Percentiles rank a stretch among this genome's conserved stretches.
Evolutionary conservation across 2,888 invertebrate species (phyloP).

Genomic region (Stenurella melanura): DNA sequence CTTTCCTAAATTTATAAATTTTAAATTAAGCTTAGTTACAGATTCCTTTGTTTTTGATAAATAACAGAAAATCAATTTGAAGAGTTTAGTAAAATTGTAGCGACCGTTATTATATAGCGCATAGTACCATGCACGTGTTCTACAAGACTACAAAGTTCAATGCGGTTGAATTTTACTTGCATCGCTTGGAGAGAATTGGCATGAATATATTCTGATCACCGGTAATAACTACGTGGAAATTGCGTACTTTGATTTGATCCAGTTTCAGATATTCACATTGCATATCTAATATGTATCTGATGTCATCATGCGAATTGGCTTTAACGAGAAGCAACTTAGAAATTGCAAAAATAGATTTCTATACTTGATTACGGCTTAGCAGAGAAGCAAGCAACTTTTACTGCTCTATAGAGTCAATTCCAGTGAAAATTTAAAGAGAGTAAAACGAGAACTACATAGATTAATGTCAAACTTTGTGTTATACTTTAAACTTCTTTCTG

Average conservation of each 20-base stretch:
- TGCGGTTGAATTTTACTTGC: background rate
- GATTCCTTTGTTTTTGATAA: too few species aligned
- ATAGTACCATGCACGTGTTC: too few species aligned
- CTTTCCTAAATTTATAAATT: too few species aligned
- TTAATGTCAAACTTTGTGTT: too few species aligned
- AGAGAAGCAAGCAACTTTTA: background rate
- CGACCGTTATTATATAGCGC: background rate
- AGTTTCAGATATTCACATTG: background rate
- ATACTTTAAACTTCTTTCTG: too few species aligned
- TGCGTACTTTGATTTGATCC: background rate
- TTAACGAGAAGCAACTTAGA: background rate
- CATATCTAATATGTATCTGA: background rate
- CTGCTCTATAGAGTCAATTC: background rate
- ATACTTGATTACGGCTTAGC: background rate
- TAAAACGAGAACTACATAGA: too few species aligned
- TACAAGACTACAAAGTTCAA: background rate
- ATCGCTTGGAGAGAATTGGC: background rate
- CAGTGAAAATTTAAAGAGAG: background rate
- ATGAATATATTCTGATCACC: background rate
- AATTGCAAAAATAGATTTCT: background rate
- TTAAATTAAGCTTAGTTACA: too few species aligned
- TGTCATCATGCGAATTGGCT: background rate
- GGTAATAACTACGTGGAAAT: background rate
- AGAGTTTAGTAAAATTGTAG: background rate
- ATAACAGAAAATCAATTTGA: background rate